Percentiles rank a stretch among this genome's conserved stretches.
Conservation (phyloP, 2,888 invertebrate genomes). For the Thelaira solivaga region DNA sequence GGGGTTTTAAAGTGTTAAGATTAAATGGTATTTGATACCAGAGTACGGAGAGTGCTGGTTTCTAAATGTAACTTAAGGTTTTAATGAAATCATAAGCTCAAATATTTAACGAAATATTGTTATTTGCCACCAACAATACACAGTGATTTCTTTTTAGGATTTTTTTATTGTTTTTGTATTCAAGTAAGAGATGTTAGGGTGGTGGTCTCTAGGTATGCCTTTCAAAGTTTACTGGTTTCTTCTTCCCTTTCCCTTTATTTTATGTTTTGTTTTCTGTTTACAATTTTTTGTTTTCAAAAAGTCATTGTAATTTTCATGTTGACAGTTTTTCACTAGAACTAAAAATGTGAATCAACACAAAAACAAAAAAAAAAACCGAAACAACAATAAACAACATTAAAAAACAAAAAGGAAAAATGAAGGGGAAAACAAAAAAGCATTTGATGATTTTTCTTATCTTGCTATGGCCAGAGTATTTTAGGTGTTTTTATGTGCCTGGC, state of each 20-base stretch:
- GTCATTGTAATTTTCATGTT: constrained; percentile 47
- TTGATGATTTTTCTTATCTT: constrained; percentile 52
- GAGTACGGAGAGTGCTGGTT: no score
- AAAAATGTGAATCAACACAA: background rate
- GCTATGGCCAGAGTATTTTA: constrained; percentile 48
- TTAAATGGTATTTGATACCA: no score
- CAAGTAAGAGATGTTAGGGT: background rate
- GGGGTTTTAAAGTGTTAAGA: no score
- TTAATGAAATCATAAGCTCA: constrained; percentile 33
- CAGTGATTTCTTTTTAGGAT: constrained; percentile 17
- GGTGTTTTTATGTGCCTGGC: constrained; percentile 44
- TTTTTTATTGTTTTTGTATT: no score
- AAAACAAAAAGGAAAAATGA: constrained; percentile 13
- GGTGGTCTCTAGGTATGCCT: background rate
- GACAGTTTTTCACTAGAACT: constrained; percentile 41
- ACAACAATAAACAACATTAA: no score
- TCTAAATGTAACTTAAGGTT: background rate
- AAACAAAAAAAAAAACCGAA: no score
- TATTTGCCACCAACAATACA: background rate
- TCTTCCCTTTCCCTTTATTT: no score
- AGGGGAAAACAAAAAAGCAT: no score
- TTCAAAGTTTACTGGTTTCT: no score
- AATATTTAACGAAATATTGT: constrained; percentile 20
- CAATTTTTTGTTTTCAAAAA: background rate
- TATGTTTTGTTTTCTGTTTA: background rate